A percentile compares a stretch with the other conserved stretches of the same genome.
phyloP scores from a whole-genome alignment of 2,113 vertebrate genomes.

The Terrapene triunguis region DNA sequence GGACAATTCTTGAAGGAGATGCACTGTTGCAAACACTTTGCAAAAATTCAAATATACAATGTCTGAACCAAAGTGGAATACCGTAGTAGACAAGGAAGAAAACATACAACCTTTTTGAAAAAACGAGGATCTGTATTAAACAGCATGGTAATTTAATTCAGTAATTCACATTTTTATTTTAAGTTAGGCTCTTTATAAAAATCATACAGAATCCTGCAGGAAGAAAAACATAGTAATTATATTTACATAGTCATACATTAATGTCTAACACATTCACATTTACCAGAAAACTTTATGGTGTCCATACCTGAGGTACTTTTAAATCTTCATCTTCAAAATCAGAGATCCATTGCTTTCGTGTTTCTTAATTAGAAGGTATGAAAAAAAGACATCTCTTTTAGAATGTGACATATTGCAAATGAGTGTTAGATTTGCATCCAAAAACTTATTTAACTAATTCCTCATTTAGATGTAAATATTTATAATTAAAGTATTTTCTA shows the following conservation, averaged over 20 bases:
- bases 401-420: not conserved
- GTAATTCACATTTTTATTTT: not conserved
- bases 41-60: not conserved
- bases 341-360: not conserved
- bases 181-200: not conserved
- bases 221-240: not conserved
- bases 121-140: not conserved
- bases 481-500: not conserved
- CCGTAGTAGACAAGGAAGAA: not conserved
- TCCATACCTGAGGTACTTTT: not conserved
- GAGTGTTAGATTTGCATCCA: not conserved
- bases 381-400: not conserved
- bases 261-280: not conserved
- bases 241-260: not conserved
- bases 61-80: not conserved
- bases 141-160: not conserved
- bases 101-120: not conserved
- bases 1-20: not conserved
- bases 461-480: not conserved
- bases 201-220: not conserved
- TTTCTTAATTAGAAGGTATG: not conserved
- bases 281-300: not conserved
- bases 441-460: not conserved
- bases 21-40: not conserved
- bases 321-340: not conserved